A percentile compares a stretch with the other conserved stretches of the same genome.
Evolutionary conservation across 2,113 vertebrate genomes (phyloP).

Genomic region (Pollachius pollachius): DNA sequence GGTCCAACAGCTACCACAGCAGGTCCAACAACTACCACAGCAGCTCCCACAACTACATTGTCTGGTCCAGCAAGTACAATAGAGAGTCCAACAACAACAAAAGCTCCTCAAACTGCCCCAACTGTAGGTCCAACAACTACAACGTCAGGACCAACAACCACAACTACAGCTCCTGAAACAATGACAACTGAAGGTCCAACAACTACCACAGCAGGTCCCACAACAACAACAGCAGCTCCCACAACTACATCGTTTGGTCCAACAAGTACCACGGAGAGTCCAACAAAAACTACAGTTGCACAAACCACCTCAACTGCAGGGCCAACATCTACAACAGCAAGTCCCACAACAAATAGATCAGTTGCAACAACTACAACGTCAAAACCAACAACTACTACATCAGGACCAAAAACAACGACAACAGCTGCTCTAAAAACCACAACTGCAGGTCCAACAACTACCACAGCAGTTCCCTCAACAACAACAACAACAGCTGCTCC

Average conservation of each 20-base stretch:
- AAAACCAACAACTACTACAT: not conserved
- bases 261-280: not conserved
- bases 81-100: not conserved
- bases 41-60: not conserved
- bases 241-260: not conserved
- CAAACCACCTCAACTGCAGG: not conserved
- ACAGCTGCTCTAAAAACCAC: not conserved
- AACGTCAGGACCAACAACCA: no score
- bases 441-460: no score
- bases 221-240: not conserved
- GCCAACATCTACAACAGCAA: not conserved
- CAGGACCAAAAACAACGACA: not conserved
- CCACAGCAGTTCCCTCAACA: not conserved
- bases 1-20: no score
- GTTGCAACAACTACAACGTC: not conserved
- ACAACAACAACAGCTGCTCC: no score
- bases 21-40: not conserved
- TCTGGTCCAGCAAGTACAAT: not conserved
- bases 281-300: not conserved
- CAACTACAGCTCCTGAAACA: no score
- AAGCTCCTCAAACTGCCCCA: not conserved
- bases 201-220: not conserved
- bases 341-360: not conserved
- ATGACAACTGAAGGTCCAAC: not conserved
- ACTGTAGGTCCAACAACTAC: not conserved